Base-by-base conservation (phyloP, 2,113 vertebrate genomes). In the Sturnus vulgaris region DNA sequence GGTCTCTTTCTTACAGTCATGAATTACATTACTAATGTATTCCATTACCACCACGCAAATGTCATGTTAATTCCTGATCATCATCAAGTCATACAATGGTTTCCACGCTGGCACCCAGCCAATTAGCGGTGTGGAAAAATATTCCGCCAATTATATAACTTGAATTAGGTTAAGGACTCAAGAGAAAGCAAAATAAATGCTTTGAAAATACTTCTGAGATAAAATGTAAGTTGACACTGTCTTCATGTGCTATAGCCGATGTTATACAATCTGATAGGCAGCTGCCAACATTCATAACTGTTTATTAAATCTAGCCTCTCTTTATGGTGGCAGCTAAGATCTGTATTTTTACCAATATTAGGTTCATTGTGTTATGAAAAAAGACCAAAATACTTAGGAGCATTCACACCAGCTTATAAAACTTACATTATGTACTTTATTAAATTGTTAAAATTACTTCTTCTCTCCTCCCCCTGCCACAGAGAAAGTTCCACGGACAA, bases 41-140 rank as follows among this genome's bases (percentile, higher is more conserved):
- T 99, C 98, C 98, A 99, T 99, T 99, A 99, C 98, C 98, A 98
- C 98, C 96, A 98, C 93, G 97, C 98, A 99, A 99, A 99, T 99
- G 99, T 98, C 99, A 99, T 98, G 97, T 98, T 99, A 98, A 98
- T 98, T 99, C 98, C 98, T 98, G 98, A 99, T 99, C 98, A 98
- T 98, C 98, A 98, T 98, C 98, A 98, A 98, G 96, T 96, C 98
- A 98, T 98, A 98, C 98, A 98, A 98, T 97, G 98, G 98, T 98
- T 98, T 98, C 97, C 92, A 94, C 92, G 97, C 96, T 98, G 98
- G 98, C 98, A 97, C 95, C 87, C 94, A 89, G 98, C 98, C 98
- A 99, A 98, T 98, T 98, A 97, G 97, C 97, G 97, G 97, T 97
- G 97, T 98, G 98, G 98, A 98, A 98, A 97, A 98, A 98, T 97